Conservation (phyloP, 2,797 vertebrate species). For the Pangasius krempfi region DNA sequence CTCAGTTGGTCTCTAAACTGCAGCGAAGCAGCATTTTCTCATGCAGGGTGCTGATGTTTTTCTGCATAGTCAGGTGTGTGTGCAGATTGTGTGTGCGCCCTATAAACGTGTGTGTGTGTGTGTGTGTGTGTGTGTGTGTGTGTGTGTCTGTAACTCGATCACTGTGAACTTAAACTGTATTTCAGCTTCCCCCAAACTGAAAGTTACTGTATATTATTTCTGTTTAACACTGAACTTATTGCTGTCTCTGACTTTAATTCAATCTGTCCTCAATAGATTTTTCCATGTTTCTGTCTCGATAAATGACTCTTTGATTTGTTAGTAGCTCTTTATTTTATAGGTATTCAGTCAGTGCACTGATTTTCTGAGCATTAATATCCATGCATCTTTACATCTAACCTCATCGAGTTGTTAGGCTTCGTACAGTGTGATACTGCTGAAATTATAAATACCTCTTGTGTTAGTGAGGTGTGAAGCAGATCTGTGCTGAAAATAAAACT, state of each 20-base stretch:
- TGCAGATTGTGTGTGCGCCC: not conserved
- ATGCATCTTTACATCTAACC: not conserved
- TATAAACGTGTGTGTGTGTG: not conserved
- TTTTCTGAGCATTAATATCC: not conserved
- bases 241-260: not conserved
- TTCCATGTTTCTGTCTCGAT: not conserved
- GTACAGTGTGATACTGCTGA: not conserved
- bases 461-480: not conserved
- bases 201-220: not conserved
- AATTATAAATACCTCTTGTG: not conserved
- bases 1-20: not conserved
- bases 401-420: not conserved
- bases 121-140: not conserved
- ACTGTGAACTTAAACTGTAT: not conserved
- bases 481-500: not conserved
- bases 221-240: not conserved
- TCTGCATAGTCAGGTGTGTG: not conserved
- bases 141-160: not conserved
- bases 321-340: not conserved
- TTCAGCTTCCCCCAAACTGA: not conserved
- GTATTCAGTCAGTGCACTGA: not conserved
- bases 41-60: not conserved
- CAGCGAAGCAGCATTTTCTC: not conserved
- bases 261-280: not conserved
- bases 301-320: not conserved